These are phyloP conservation scores for Poicephalus gulielmi DNA, from an alignment of 2,113 vertebrate genomes.

Conservation along the genomic window DNA sequence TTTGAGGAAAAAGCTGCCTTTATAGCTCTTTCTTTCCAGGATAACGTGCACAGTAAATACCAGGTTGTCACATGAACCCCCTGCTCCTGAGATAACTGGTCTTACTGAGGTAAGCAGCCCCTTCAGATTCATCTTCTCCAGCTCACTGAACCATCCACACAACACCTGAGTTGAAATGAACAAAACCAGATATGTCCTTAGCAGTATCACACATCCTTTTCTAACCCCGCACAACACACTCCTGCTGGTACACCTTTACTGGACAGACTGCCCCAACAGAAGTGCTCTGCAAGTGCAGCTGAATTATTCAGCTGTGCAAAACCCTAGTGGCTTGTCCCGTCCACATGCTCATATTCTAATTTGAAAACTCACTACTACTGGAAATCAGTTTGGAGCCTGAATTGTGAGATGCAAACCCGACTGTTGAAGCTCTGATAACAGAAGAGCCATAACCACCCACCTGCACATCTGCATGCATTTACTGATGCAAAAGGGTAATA, in stretches of 20 bases:
- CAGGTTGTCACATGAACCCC: not conserved
- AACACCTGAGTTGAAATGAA: not conserved
- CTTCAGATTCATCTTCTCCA: not conserved
- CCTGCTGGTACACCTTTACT: not conserved
- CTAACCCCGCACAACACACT: not conserved
- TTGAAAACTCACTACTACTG: not conserved
- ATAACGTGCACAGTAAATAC: not conserved
- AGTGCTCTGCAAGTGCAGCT: not conserved
- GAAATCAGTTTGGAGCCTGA: not conserved
- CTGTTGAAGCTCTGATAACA: not conserved
- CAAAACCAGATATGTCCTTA: not conserved
- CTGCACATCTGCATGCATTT: accelerated
- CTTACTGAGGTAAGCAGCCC: not conserved
- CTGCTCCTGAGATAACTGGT: not conserved
- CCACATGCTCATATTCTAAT: not conserved
- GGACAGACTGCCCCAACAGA: not conserved
- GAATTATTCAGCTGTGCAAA: not conserved
- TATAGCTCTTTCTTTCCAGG: not conserved
- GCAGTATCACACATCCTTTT: not conserved
- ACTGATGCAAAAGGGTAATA: not conserved
- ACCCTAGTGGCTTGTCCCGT: not conserved
- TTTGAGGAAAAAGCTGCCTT: not conserved
- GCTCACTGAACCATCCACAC: not conserved
- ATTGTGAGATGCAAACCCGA: not conserved
- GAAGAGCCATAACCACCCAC: not conserved